Evolutionary conservation across 2,888 invertebrate genomes (phyloP), one percentile per base, ranked within the genome.

Genomic region (Metallyticus violacea): DNA sequence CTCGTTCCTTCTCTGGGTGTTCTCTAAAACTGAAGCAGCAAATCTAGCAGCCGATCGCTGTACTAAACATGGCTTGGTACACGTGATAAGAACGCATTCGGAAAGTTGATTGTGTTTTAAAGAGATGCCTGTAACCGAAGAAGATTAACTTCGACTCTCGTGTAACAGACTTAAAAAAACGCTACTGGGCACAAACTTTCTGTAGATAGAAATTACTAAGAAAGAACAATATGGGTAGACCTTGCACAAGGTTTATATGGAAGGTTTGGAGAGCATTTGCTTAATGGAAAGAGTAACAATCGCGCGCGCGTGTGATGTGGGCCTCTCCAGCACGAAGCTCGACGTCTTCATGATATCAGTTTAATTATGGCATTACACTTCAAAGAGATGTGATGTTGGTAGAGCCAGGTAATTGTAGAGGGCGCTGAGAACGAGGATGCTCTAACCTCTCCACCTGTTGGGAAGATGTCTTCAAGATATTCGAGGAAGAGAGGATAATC

Each of bases 331-430:
- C 22, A 4, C 4, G 40, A 15, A 62, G 22, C 15, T 22, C 40
- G 40, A 62, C 22, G 40, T 40, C n/a, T 22, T 40, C 81, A 7
- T 81, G 40, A 81, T 81, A 81, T 30, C 30, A 81, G 81, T 81
- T 81, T 81, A 81, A 81, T 30, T 81, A 40, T 81, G 28, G 81
- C 30, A n/a, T n/a, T 30, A 81, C 30, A 81, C 81, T 28, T 81
- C 81, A 81, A 81, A 81, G 81, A 15, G 30, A 9, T 62, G 40
- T 62, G 15, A 62, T 22, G 40, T 6, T 62, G 40, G 15, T 62
- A 4, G 40, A 62, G 15, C 15, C 15, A 15, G 40, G 40, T 62
- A 62, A 62, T 62, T 15, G 40, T 62, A 62, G 40, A 62, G 9
- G 40, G 40, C 15, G 2, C 40, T 15, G 40, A 62, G 40, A 5